Conservation (phyloP, 2,113 vertebrate species). For the Greenwoodochromis staneri region DNA sequence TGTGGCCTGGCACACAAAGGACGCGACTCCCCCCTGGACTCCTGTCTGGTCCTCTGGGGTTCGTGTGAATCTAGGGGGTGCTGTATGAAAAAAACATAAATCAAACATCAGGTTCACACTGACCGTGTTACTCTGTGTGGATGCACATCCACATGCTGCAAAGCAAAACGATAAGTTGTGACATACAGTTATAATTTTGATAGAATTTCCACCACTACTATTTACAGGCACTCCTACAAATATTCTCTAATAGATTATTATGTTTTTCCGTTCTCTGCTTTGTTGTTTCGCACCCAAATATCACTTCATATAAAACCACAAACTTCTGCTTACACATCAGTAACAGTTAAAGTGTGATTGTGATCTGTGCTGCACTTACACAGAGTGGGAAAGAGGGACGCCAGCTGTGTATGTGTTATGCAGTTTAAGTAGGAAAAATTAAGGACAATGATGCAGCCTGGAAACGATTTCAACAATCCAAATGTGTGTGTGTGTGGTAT, state of each 20-base stretch:
- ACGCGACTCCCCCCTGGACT: constrained; percentile 94
- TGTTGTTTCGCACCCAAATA: background rate
- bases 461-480: background rate
- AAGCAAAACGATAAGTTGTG: background rate
- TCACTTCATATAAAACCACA: background rate
- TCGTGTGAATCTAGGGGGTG: constrained; percentile 89
- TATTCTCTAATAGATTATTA: background rate
- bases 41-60: constrained; percentile 93
- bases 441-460: background rate
- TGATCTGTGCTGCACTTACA: background rate
- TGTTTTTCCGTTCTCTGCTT: background rate
- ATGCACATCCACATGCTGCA: background rate
- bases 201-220: background rate
- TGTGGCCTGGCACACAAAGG: constrained; percentile 93
- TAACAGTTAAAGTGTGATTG: background rate
- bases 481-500: background rate
- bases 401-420: background rate
- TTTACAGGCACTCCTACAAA: background rate
- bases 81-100: constrained; percentile 63
- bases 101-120: background rate
- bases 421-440: background rate
- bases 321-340: background rate
- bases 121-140: background rate
- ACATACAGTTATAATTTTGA: background rate
- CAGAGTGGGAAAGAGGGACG: background rate